Base-by-base conservation (phyloP, 2,113 vertebrate species). In the Callipepla californica region DNA sequence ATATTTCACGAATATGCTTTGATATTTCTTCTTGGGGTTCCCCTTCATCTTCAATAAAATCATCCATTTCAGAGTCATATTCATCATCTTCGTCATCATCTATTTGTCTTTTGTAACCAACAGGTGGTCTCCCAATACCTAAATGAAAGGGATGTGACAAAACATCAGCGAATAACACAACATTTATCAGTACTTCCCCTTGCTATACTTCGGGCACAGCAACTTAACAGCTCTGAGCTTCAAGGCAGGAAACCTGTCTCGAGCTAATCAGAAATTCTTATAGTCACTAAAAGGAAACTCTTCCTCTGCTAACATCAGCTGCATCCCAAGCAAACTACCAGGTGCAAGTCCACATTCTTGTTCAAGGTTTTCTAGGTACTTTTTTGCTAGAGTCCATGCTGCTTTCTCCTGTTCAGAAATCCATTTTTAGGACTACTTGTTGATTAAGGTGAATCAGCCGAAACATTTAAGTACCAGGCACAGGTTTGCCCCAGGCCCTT, bases 41-140 rank as follows among this genome's bases (percentile, higher is more conserved):
- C n/a, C 97, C 99, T 96, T 93, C 98, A 76, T 99, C 98, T 72
- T 99, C 99, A 50, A 99, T 99, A 94, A 99, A 99, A 91, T 99
- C 99, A 3, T 99, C 99, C 99, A 99, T 99, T 97, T 99, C 99
- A 13, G 99, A 98, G 94, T 99, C 99, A 40, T 98, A 98, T 20
- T 99, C 99, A 1, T 99, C 98, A 22, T 99, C 98, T 2, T 98
- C 98, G 18, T 98, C 97, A 42, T 99, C 98, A 53, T 98, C 92
- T 98, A 98, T 96, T 97, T 96, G 97, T 72, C 97, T 97, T 95
- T 98, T 98, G 79, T 97, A 97, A 90, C 93, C 97, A 95, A 99
- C 94, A 45, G 98, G 98, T 36, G 98, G 86, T 90, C 97, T 98
- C 98, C 96, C 96, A 95, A 96, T 91, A 94, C 96, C 98, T 98